phyloP scores from a whole-genome alignment of 2,797 vertebrate species.

The Falco biarmicus region DNA sequence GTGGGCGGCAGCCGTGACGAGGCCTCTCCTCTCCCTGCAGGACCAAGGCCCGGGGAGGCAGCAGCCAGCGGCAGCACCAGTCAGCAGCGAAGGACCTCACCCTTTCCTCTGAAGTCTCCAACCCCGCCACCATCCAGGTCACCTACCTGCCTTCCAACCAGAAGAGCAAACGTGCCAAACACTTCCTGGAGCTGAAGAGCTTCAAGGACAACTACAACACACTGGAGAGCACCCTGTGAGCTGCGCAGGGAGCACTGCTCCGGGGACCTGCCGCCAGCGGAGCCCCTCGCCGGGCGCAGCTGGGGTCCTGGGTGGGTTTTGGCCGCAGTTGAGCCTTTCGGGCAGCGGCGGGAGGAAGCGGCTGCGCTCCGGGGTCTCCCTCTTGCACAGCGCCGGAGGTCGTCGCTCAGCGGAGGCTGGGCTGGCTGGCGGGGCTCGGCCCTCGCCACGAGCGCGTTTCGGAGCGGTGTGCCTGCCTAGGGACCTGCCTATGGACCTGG shows the following conservation, averaged over 20 bases:
- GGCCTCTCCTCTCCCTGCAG: slow-evolving; percentile 68
- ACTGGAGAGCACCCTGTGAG: slow-evolving; percentile 90
- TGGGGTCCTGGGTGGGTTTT: not conserved
- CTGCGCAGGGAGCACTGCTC: not conserved
- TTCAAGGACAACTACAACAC: slow-evolving; percentile 99
- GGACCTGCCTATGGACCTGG: not conserved
- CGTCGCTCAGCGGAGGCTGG: accelerated
- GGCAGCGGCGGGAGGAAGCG: not conserved
- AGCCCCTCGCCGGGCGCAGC: not conserved
- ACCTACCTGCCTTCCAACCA: slow-evolving; percentile 91
- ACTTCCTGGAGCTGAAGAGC: slow-evolving; percentile 96
- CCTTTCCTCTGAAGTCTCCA: slow-evolving; percentile 75
- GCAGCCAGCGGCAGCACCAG: slow-evolving; percentile 87
- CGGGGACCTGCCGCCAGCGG: not conserved
- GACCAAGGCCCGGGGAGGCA: slow-evolving; percentile 82
- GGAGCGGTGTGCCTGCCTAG: not conserved
- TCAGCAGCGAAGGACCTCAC: slow-evolving; percentile 93
- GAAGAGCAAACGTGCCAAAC: slow-evolving; percentile 92
- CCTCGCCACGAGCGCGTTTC: not conserved
- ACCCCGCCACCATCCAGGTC: slow-evolving; percentile 86
- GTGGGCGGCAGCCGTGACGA: accelerated
- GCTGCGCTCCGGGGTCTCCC: not conserved
- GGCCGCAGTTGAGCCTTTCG: not conserved
- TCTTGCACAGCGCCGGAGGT: not conserved
- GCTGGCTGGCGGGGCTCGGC: not conserved